Evolutionary conservation across 2,797 vertebrate genomes (phyloP).

Genomic region (Chelmon rostratus): DNA sequence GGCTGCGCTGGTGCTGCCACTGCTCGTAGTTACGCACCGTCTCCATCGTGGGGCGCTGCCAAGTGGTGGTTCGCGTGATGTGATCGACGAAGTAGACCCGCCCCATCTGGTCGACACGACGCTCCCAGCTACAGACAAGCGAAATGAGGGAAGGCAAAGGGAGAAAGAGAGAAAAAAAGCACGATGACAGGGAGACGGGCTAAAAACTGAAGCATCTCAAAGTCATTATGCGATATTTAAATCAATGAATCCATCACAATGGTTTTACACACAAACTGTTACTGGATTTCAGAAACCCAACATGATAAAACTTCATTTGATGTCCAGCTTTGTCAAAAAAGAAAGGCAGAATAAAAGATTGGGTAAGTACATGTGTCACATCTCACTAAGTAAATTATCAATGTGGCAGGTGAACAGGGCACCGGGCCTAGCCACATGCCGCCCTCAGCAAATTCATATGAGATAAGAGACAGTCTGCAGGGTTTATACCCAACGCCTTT

Average conservation of each 20-base stretch:
- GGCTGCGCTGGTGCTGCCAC: constrained; percentile 97
- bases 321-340: too few species aligned
- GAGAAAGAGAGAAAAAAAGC: not conserved
- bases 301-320: not conserved
- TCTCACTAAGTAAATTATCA: not conserved
- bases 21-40: constrained; percentile 97
- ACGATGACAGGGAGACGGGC: not conserved
- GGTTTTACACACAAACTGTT: not conserved
- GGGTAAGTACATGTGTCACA: too few species aligned
- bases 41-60: constrained; percentile 96
- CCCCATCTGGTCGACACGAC: constrained; percentile 95
- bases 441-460: not conserved
- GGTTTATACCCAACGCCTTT: not conserved
- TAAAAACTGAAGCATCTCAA: not conserved
- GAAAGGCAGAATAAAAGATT: too few species aligned
- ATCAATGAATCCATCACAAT: not conserved
- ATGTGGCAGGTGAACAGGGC: not conserved
- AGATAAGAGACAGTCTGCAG: not conserved
- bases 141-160: not conserved
- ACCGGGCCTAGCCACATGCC: not conserved
- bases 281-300: not conserved
- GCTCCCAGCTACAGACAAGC: constrained; percentile 91
- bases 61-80: constrained; percentile 96
- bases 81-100: constrained; percentile 98
- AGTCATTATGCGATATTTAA: not conserved